Evolutionary conservation across 2,888 invertebrate genomes (phyloP).

Genomic region (Agrotis segetum): DNA sequence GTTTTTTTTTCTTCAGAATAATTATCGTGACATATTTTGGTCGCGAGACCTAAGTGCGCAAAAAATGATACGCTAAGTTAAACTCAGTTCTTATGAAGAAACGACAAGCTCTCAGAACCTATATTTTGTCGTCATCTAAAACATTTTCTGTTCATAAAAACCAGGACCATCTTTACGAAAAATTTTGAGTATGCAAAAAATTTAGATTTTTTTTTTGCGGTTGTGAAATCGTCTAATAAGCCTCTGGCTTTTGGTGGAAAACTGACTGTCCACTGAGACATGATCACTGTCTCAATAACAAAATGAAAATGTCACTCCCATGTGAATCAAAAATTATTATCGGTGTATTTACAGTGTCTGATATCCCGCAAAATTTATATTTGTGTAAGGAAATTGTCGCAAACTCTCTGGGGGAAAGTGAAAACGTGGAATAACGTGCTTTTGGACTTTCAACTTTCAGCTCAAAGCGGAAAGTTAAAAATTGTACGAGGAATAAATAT

Average conservation of each 20-base stretch:
- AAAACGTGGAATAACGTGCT: background rate
- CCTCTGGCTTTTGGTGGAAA: too few species aligned
- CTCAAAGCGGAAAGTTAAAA: too few species aligned
- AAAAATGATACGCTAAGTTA: background rate
- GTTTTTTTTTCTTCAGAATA: too few species aligned
- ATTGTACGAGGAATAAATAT: too few species aligned
- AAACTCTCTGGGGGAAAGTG: background rate
- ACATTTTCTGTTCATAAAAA: too few species aligned
- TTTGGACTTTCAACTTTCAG: too few species aligned
- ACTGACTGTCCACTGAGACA: too few species aligned
- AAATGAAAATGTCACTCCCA: background rate
- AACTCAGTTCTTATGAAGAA: background rate
- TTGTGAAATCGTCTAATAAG: too few species aligned
- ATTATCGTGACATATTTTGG: too few species aligned
- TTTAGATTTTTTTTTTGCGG: too few species aligned
- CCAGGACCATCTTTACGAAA: too few species aligned
- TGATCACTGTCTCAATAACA: background rate
- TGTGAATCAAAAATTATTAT: conserved; percentile 1
- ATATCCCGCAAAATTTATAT: conserved; percentile 2
- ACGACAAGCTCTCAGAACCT: background rate
- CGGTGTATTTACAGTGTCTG: background rate
- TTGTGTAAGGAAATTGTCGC: background rate
- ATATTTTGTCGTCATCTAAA: background rate
- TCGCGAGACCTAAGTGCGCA: background rate
- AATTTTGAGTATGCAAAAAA: too few species aligned